Percentiles rank a stretch among this genome's conserved stretches.
Evolutionary conservation across 2,888 invertebrate species (phyloP).

Genomic region (Ametastegia equiseti): DNA sequence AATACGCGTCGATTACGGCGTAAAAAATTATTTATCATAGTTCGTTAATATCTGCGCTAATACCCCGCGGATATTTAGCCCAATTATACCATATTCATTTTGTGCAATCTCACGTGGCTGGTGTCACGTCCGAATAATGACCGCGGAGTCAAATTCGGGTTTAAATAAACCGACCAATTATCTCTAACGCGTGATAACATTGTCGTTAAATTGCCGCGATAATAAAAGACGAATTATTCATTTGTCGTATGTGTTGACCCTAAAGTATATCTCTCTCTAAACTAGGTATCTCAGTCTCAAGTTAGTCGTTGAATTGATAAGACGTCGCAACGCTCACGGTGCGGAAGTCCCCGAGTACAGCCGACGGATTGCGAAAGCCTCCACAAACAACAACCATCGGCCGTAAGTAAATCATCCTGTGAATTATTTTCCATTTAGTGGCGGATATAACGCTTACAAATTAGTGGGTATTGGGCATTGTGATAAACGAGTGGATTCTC

Average conservation of each 20-base stretch:
- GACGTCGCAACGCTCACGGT: slow-evolving; percentile 56
- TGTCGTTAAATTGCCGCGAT: neutral
- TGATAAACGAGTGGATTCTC: neutral
- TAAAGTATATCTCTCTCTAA: neutral
- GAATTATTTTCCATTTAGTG: slow-evolving; percentile 58
- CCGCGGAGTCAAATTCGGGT: slow-evolving; percentile 58
- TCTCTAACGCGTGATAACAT: neutral
- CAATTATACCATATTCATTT: neutral
- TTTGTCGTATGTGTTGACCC: neutral
- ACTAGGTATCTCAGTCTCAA: slow-evolving; percentile 60
- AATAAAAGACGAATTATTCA: neutral
- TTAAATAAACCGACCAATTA: slow-evolving; percentile 26
- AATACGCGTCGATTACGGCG: neutral
- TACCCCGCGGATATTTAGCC: neutral
- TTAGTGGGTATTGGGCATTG: slow-evolving; percentile 13
- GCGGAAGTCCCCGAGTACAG: slow-evolving; percentile 73
- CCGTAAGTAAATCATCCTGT: slow-evolving; percentile 77
- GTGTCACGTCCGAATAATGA: slow-evolving; percentile 59
- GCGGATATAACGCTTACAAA: slow-evolving; percentile 20
- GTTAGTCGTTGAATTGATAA: slow-evolving; percentile 68
- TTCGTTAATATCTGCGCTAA: neutral
- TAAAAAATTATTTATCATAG: neutral
- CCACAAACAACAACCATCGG: slow-evolving; percentile 78
- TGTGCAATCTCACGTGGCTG: slow-evolving; percentile 58
- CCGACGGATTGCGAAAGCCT: slow-evolving; percentile 75